A percentile compares a stretch with the other conserved stretches of the same genome.
phyloP scores from a whole-genome alignment of 92 coral and sea anemone species.

The Galaxea fascicularis region DNA sequence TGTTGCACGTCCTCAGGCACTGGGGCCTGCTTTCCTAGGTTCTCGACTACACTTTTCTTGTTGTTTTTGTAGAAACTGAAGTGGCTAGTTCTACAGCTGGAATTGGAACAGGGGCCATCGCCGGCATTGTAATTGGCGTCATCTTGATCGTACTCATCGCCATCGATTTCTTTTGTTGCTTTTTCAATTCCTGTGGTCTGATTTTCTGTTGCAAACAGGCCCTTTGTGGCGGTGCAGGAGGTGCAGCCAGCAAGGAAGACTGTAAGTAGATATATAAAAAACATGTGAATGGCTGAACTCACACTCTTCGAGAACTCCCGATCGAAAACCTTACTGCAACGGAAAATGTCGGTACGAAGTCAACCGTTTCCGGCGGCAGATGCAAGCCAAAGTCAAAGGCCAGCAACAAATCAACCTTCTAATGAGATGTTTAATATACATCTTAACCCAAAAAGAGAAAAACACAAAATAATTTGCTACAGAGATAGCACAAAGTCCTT shows the following conservation, averaged over 20 bases:
- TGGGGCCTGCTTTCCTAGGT: neutral
- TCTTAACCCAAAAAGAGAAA: no score
- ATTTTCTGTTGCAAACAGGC: slow-evolving; percentile 81
- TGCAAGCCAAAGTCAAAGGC: no score
- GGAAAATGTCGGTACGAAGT: no score
- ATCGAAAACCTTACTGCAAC: no score
- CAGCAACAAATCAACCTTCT: no score
- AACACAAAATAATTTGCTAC: no score
- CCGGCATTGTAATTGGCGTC: slow-evolving; percentile 91
- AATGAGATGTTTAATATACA: no score
- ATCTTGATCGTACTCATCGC: slow-evolving; percentile 88
- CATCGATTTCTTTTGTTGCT: slow-evolving; percentile 95
- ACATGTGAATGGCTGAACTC: no score
- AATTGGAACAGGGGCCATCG: slow-evolving; percentile 85
- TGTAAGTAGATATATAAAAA: slow-evolving; percentile 21
- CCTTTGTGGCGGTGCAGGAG: slow-evolving; percentile 62
- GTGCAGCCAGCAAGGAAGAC: slow-evolving; percentile 13
- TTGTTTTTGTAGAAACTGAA: slow-evolving; percentile 29
- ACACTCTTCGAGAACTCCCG: no score
- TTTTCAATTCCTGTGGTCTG: slow-evolving; percentile 93
- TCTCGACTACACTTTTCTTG: neutral
- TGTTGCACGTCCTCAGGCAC: neutral
- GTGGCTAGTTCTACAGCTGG: slow-evolving; percentile 66
- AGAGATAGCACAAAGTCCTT: no score
- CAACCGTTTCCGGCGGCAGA: no score